Evolutionary conservation across 35 echinoderm and acorn worm species (phyloP), one percentile per base, ranked within the genome.

Genomic region (Anneissia japonica): DNA sequence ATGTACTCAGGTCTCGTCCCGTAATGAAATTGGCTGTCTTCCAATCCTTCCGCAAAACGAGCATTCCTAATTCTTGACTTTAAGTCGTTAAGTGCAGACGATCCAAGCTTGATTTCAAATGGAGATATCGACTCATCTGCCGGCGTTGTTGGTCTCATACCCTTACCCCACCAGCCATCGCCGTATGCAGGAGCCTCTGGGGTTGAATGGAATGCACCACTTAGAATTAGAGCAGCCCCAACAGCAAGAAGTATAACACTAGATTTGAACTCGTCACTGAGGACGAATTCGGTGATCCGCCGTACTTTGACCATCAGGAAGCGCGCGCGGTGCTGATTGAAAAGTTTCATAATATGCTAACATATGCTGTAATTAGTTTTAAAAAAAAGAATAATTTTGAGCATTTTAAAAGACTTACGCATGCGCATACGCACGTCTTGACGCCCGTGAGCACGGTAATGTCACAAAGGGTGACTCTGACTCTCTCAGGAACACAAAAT

Each of bases 1-100:
- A 97, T 93, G 74, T 90, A 84, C 9, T 97, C 88, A 1, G 95
- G 72, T 38, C 86, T 73, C 33, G 86, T 38, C 14, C 95, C 95
- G 83, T 91, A 97, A 40, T 87, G 39, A 73, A 89, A 97, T 3
- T 85, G 43, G 36, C 83, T 84, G 0, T 75, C 94, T 73, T 97
- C 94, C 0, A 97, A 37, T 5, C 90, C 46, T 21, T 97, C 94
- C 36, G 88, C 90, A 39, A 46, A 93, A 34, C 95, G 72, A 37
- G 94, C 90, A 36, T 87, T 87, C 35, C 31, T 19, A 12, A 97
- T 56, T 14, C 94, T 56, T 79, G 37, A 7, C 34, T 90, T 93
- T 31, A 97, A 73, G 80, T 97, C 90, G 1, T 82, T 38, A 23
- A 40, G 23, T 11, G 31, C 16, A 12, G 55, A 73, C 30, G 83